Percentiles rank a stretch among this genome's conserved stretches.
Conservation (phyloP, 2,888 invertebrate genomes). For the Clusia tigrina region DNA sequence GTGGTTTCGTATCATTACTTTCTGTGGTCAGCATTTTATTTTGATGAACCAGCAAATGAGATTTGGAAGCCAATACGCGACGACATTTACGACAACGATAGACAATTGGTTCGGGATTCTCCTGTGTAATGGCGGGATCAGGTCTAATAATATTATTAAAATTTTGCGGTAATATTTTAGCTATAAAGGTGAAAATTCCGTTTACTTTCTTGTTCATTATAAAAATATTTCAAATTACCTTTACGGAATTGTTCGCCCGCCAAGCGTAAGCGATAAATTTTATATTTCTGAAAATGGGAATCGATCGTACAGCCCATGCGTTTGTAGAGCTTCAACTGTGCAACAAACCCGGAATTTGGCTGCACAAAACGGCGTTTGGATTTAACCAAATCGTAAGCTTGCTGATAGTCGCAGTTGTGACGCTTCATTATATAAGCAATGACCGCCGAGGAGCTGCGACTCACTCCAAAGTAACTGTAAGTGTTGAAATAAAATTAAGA, state of each 20-base stretch:
- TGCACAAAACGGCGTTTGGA: constrained; percentile 75
- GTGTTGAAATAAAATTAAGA: constrained; percentile 33
- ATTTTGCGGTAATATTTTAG: constrained; percentile 82
- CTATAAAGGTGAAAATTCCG: constrained; percentile 61
- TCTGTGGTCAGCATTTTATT: not conserved
- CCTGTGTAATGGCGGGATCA: constrained; percentile 79
- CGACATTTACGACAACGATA: constrained; percentile 86
- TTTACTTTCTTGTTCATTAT: not conserved
- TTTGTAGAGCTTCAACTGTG: constrained; percentile 80
- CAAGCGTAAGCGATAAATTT: constrained; percentile 77
- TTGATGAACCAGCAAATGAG: constrained; percentile 78
- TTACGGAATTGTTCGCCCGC: constrained; percentile 83
- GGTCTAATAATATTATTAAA: constrained; percentile 80
- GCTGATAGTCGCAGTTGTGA: constrained; percentile 74
- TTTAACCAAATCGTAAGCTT: constrained; percentile 76
- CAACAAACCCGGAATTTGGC: constrained; percentile 83
- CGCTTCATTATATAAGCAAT: constrained; percentile 90
- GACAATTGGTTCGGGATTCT: constrained; percentile 82
- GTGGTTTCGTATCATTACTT: not conserved
- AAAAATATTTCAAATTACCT: constrained; percentile 64
- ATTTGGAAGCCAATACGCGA: constrained; percentile 81
- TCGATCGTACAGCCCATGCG: constrained; percentile 80
- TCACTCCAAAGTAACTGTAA: constrained; percentile 91
- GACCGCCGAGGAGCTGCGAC: constrained; percentile 86
- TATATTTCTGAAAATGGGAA: constrained; percentile 74